phyloP scores from a whole-genome alignment of 1,140 invertebrate genomes.

The Archivesica marissinica region DNA sequence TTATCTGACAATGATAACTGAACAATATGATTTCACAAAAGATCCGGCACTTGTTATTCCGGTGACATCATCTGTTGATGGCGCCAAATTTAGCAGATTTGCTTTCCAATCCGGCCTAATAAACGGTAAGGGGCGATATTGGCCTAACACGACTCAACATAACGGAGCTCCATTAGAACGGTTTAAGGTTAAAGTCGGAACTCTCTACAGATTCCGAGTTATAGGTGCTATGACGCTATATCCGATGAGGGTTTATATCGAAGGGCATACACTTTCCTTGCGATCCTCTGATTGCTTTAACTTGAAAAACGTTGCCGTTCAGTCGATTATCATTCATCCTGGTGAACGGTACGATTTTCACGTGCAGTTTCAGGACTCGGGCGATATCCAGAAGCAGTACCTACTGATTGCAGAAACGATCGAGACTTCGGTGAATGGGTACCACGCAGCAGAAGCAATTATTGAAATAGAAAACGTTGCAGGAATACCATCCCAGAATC shows the following conservation, averaged over 20 bases:
- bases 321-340: slow-evolving; percentile 64
- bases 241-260: slow-evolving; percentile 87
- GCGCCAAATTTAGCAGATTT: slow-evolving; percentile 56
- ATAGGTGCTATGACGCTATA: slow-evolving; percentile 63
- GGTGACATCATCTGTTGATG: slow-evolving; percentile 22
- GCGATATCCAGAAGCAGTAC: slow-evolving; percentile 90
- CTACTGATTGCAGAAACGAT: slow-evolving; percentile 87
- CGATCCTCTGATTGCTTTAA: slow-evolving; percentile 92
- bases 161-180: slow-evolving; percentile 64
- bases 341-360: slow-evolving; percentile 95
- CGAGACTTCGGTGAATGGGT: slow-evolving; percentile 56
- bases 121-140: slow-evolving; percentile 66
- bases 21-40: slow-evolving; percentile 31
- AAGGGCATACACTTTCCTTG: slow-evolving; percentile 84
- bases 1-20: slow-evolving; percentile 66
- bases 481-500: not conserved
- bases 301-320: slow-evolving; percentile 87
- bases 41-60: not conserved
- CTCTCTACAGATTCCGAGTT: slow-evolving; percentile 63
- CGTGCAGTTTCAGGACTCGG: slow-evolving; percentile 86
- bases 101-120: slow-evolving; percentile 62
- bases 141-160: slow-evolving; percentile 86
- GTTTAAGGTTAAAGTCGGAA: slow-evolving; percentile 59
- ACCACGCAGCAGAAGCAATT: slow-evolving; percentile 57
- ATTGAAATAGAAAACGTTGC: slow-evolving; percentile 11